A percentile compares a stretch with the other conserved stretches of the same genome.
These are phyloP conservation scores for Heteromormyrus szaboi DNA, from an alignment of 2,797 vertebrate species.

Conservation along the genomic window DNA sequence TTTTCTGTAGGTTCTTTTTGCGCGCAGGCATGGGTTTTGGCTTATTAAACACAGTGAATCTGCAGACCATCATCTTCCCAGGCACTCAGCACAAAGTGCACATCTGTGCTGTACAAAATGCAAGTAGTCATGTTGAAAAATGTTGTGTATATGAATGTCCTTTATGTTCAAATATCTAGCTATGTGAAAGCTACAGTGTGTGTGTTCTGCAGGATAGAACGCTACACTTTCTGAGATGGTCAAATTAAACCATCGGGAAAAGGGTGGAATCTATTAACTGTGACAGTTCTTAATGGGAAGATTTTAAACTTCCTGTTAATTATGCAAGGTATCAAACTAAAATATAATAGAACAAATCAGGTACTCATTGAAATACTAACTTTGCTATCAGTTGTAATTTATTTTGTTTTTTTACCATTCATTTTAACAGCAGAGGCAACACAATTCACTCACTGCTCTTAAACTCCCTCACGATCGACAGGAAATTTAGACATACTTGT, in stretches of 20 bases:
- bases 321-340: constrained; percentile 61
- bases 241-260: constrained; percentile 35
- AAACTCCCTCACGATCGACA: constrained; percentile 28
- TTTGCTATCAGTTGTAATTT: constrained; percentile 63
- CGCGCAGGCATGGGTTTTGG: not conserved
- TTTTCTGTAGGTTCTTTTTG: not conserved
- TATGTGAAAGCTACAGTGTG: constrained; percentile 58
- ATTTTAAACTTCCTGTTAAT: constrained; percentile 58
- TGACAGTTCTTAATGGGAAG: constrained; percentile 60
- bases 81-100: not conserved
- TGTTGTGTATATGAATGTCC: constrained; percentile 71
- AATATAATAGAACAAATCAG: constrained; percentile 62
- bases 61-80: not conserved
- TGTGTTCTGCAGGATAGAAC: constrained; percentile 77
- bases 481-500: not conserved
- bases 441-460: constrained; percentile 37
- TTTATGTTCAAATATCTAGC: constrained; percentile 64
- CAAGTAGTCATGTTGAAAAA: constrained; percentile 54
- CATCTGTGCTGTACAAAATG: constrained; percentile 27
- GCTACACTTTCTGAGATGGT: constrained; percentile 50
- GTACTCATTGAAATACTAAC: constrained; percentile 66
- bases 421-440: constrained; percentile 46
- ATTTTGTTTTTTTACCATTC: constrained; percentile 53
- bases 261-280: constrained; percentile 62
- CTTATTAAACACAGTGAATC: constrained; percentile 17